phyloP scores from a whole-genome alignment of 2,113 vertebrate species.

The Leucopsar rothschildi region DNA sequence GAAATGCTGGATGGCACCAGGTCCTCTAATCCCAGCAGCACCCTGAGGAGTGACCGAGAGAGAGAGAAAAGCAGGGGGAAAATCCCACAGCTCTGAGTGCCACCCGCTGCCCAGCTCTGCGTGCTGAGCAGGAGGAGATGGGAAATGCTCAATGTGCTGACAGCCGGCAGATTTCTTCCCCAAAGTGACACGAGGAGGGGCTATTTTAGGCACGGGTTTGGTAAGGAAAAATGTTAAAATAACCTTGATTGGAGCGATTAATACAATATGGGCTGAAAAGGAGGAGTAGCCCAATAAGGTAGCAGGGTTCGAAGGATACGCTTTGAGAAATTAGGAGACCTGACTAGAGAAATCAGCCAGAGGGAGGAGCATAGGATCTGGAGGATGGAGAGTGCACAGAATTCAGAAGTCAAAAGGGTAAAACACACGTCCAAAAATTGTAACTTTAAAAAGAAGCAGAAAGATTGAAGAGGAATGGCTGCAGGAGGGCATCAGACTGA shows the following conservation, averaged over 20 bases:
- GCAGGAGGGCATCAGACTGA: not conserved
- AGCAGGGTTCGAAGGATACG: accelerated
- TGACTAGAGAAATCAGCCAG: not conserved
- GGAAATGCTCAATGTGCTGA: not conserved
- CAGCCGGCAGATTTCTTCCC: not conserved
- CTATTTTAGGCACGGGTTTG: slow-evolving; percentile 16
- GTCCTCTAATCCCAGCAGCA: not conserved
- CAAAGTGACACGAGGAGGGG: slow-evolving; percentile 31
- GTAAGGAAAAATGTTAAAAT: not conserved
- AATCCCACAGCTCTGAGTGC: not conserved
- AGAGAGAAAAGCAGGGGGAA: not conserved
- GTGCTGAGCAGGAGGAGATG: not conserved
- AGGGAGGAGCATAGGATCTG: not conserved
- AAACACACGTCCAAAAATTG: not conserved
- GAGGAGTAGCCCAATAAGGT: not conserved
- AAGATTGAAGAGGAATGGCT: not conserved
- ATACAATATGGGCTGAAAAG: not conserved
- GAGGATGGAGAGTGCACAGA: not conserved
- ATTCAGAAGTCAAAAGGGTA: not conserved
- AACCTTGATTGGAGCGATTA: not conserved
- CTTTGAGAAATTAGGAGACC: not conserved
- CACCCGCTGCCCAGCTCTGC: not conserved
- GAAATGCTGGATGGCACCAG: not conserved
- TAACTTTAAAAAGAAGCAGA: not conserved
- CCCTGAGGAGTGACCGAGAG: not conserved